A percentile compares a stretch with the other conserved stretches of the same genome.
These are phyloP conservation scores for Fabriciana adippe DNA, from an alignment of 2,888 invertebrate genomes.

Conservation along the genomic window DNA sequence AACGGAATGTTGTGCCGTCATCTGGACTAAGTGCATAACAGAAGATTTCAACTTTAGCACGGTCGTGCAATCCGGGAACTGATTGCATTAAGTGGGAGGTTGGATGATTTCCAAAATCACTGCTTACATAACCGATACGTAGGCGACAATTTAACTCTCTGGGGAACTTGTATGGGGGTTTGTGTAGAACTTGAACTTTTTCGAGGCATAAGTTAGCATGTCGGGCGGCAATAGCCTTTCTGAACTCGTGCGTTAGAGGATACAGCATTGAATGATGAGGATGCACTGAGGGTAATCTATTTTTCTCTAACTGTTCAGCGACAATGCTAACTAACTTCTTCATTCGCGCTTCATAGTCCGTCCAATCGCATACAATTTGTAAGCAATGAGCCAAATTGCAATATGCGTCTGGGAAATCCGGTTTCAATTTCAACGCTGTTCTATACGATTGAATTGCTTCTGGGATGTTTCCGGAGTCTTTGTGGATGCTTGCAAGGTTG, in stretches of 20 bases:
- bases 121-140: constrained; percentile 98
- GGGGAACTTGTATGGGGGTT: constrained; percentile 91
- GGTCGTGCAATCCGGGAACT: constrained; percentile 96
- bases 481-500: constrained; percentile 99
- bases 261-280: constrained; percentile 99
- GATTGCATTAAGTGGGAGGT: constrained; percentile 99
- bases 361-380: constrained; percentile 99
- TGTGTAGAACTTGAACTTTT: constrained; percentile 97
- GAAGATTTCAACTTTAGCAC: constrained; percentile 92
- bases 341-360: constrained; percentile 98
- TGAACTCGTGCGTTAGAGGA: constrained; percentile 96
- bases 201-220: constrained; percentile 99
- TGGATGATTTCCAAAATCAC: constrained; percentile 99
- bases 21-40: constrained; percentile 97
- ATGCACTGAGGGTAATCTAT: constrained; percentile 98
- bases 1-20: constrained; percentile 98
- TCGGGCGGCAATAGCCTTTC: constrained; percentile 97
- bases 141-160: constrained; percentile 88
- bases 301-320: constrained; percentile 98
- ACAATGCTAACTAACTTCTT: constrained; percentile 98
- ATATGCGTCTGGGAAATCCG: constrained; percentile 99
- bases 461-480: constrained; percentile 99
- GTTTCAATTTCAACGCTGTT: constrained; percentile 98
- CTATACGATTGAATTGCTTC: constrained; percentile 99
- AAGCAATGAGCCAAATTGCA: constrained; percentile 99